Evolutionary conservation across 2,113 vertebrate genomes (phyloP), one percentile per base, ranked within the genome.

Genomic region (Notarius quadriscutis): DNA sequence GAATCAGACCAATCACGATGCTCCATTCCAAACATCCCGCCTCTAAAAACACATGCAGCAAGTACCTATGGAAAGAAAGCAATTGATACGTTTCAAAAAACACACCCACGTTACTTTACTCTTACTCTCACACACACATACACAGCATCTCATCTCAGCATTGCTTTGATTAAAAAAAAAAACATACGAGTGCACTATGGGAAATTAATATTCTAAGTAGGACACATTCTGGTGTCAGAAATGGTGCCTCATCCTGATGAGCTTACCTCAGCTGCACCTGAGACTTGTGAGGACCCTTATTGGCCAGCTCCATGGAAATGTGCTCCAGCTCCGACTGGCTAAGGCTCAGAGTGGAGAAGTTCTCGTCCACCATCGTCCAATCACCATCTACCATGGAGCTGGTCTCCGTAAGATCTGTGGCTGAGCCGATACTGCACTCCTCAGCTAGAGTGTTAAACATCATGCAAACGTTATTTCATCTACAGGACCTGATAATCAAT

Each of bases 21-120:
- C 98, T 99, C 98, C 98, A 99, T 90, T 99, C 98, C 92, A 99
- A 93, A 93, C 98, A 99, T 87, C 97, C 97, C 1, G 98, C 98
- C 94, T 99, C 98, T 96, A 97, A 96, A 94, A 99, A 99, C 88
- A 99, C 95, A 88, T 99, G 98, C 41, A 99, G 95, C 91, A 99
- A 95, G 91, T 99, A 99, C 89, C 98, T 99, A 88, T 0, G n/a
- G 84, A 78, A 25, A 62, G 20, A 74, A n/a, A 65, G 72, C 48
- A 75, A 15, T 48, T 11, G 34, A 34, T 17, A 65, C 9, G 17
- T 34, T 34, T 71, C 14, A 69, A 22, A 22, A 63, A 58, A 25
- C 22, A 72, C 65, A 34, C 27, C 14, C 27, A 30, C 65, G 14
- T 14, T n/a, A 65, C 22, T 41, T 41, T 41, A 63, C 62, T 57